Evolutionary conservation across 2,113 vertebrate genomes (phyloP), one percentile per base, ranked within the genome.

Genomic region (Thinocorus orbignyianus): DNA sequence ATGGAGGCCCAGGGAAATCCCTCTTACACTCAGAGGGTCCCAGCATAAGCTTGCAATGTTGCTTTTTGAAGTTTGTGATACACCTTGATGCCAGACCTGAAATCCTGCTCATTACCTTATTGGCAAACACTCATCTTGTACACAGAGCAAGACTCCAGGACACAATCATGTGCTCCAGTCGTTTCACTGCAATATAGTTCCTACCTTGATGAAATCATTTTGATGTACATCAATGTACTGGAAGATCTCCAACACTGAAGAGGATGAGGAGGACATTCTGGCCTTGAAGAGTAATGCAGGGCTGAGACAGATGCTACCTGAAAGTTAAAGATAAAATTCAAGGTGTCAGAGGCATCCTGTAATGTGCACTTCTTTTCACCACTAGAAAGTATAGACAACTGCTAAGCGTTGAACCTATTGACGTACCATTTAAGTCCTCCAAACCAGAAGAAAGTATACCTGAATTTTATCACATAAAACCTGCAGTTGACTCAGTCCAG

Each of bases 151-250:
- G 49, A 28, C 54, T 33, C 51, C 0, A 2, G 3, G 31, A 9
- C 49, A n/a, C 9, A 26, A 18, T 60, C 70, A 73, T 44, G 30
- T 3, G 2, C 10, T 61, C 5, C 13, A n/a, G 6, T 23, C 13
- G 7, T 69, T 78, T 81, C 37, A 51, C 48, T 52, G n/a, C n/a
- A 12, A 2, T 25, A 3, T 2, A 17, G 15, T 20, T 72, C 96
- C 35, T 93, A 98, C 98, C 98, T 98, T 7, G 8, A 98, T 95
- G 20, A 98, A 98, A 22, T 96, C 94, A 17, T 86, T 90, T 93
- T 98, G 96, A 46, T 98, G 98, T 19, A 30, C 82, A 19, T 98
- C 97, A 26, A 98, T 95, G 65, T 98, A 92, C 49, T 61, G 92
- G 95, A 98, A 97, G 70, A 98, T 64, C 72, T 97, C 58, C 35